Conservation (phyloP, 2,113 vertebrate species). For the Monopterus albus region DNA sequence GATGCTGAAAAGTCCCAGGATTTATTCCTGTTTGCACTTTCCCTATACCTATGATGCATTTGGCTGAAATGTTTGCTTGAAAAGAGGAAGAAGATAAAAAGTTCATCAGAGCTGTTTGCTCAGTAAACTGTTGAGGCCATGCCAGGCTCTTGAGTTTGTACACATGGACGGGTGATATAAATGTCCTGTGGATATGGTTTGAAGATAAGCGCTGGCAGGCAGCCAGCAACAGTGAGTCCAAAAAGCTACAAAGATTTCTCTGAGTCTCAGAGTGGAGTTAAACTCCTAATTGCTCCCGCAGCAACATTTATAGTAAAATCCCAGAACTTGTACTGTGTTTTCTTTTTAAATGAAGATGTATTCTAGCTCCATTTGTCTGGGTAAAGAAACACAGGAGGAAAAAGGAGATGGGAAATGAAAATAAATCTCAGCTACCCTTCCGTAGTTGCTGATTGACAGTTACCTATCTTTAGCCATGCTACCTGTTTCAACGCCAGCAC, state of each 20-base stretch:
- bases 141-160: conserved; percentile 48
- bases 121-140: conserved; percentile 10
- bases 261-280: conserved; percentile 12
- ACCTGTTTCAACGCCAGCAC: conserved; percentile 59
- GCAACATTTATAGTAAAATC: conserved; percentile 17
- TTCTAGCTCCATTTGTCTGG: not conserved
- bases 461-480: conserved; percentile 53
- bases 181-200: conserved; percentile 42
- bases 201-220: conserved; percentile 58
- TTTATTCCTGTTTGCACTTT: conserved; percentile 36
- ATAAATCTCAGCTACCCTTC: not conserved
- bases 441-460: conserved; percentile 56
- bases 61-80: not conserved
- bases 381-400: not conserved
- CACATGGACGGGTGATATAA: conserved; percentile 57
- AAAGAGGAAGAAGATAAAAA: conserved; percentile 40
- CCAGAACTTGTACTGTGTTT: not conserved
- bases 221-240: conserved; percentile 17
- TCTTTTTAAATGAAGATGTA: not conserved
- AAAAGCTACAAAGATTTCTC: conserved; percentile 20
- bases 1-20: not conserved
- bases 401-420: not conserved
- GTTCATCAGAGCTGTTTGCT: conserved; percentile 42
- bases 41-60: conserved; percentile 12
- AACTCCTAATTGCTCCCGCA: conserved; percentile 35